These are phyloP conservation scores for Antheraea yamamai DNA, from an alignment of 2,888 invertebrate species.

Conservation along the genomic window DNA sequence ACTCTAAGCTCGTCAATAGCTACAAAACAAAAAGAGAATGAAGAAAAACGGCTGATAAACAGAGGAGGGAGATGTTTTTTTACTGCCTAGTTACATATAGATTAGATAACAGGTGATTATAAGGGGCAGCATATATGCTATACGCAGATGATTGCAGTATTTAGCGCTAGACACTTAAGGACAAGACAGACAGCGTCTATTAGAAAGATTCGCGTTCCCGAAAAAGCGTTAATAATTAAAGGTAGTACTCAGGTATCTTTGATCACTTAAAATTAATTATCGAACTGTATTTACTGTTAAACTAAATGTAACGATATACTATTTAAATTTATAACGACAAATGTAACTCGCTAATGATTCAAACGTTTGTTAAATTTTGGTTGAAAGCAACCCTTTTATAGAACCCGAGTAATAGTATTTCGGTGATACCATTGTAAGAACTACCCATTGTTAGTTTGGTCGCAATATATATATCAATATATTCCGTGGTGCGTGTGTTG, in stretches of 20 bases:
- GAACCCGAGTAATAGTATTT: conserved; percentile 14
- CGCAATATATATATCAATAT: conserved; percentile 47
- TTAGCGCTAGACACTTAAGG: not conserved
- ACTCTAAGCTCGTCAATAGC: no score
- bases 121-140: not conserved
- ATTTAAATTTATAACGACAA: not conserved
- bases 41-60: no score
- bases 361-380: not conserved
- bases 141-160: not conserved
- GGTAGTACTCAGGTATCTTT: not conserved
- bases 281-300: not conserved
- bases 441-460: conserved; percentile 48
- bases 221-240: not conserved
- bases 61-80: no score
- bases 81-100: not conserved
- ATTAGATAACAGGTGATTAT: no score
- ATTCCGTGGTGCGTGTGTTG: conserved; percentile 38
- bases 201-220: not conserved
- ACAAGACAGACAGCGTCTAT: not conserved
- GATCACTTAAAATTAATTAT: not conserved
- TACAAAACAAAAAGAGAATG: no score
- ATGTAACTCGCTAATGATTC: not conserved
- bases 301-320: not conserved
- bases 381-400: conserved; percentile 12
- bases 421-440: conserved; percentile 46